Conservation (phyloP, 2,888 invertebrate species). For the Chymomyza caudatula region DNA sequence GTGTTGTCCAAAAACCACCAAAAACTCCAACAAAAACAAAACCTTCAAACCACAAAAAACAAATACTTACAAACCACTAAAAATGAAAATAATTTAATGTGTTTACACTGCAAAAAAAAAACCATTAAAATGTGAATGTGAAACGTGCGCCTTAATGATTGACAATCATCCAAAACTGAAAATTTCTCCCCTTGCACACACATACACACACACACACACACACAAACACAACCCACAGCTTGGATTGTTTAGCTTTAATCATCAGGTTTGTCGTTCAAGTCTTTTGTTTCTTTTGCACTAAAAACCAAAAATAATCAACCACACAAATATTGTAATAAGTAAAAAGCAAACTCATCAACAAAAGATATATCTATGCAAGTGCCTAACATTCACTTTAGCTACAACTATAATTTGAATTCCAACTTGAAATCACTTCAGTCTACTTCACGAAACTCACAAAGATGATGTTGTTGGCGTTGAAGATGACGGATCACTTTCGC, state of each 20-base stretch:
- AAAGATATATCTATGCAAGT: background rate
- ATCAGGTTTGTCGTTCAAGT: constrained; percentile 78
- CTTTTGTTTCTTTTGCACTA: constrained; percentile 69
- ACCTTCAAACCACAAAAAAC: constrained; percentile 29
- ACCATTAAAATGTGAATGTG: background rate
- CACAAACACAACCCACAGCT: constrained; percentile 64
- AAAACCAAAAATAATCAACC: constrained; percentile 18
- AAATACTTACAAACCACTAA: constrained; percentile 25
- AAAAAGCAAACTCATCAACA: constrained; percentile 23
- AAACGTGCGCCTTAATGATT: constrained; percentile 10
- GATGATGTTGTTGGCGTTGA: constrained; percentile 24
- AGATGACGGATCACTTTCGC: constrained; percentile 56
- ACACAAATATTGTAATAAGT: constrained; percentile 3
- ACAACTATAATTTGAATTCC: constrained; percentile 23
- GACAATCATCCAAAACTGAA: constrained; percentile 32
- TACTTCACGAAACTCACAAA: background rate
- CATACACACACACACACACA: constrained; percentile 32
- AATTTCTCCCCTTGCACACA: constrained; percentile 23
- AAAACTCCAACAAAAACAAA: constrained; percentile 21
- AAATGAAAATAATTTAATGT: constrained; percentile 12
- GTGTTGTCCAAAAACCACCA: constrained; percentile 19
- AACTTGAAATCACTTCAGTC: constrained; percentile 1
- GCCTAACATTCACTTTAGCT: constrained; percentile 52
- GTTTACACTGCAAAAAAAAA: constrained; percentile 9
- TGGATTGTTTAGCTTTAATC: constrained; percentile 77